phyloP scores from a whole-genome alignment of 37 sponge, comb jelly and placozoan genomes.

The Spongilla lacustris region DNA sequence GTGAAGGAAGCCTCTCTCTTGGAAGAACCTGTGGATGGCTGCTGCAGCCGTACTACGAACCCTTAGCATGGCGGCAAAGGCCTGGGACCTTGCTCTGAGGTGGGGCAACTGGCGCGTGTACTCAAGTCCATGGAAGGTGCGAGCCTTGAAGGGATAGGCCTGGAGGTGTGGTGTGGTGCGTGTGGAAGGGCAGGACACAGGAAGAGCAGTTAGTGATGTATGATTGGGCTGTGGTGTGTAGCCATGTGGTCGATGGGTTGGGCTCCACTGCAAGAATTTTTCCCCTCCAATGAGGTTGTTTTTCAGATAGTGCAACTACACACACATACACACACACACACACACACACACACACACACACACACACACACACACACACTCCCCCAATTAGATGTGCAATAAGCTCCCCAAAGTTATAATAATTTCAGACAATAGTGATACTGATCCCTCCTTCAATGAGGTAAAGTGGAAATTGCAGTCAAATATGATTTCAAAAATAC shows the following conservation, averaged over 20 bases:
- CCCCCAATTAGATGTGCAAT: background rate
- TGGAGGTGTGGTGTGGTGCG: background rate
- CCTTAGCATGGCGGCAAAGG: conserved; percentile 75
- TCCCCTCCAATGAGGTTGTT: too few species aligned
- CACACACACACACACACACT: too few species aligned
- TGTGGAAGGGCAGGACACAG: background rate
- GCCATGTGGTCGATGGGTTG: background rate
- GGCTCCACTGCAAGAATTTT: too few species aligned
- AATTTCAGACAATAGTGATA: too few species aligned
- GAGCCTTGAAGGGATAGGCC: conserved; percentile 77
- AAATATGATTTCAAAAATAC: too few species aligned
- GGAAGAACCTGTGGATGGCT: conserved; percentile 76
- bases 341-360: too few species aligned
- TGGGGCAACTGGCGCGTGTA: conserved; percentile 87
- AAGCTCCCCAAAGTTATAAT: too few species aligned
- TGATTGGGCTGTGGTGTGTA: background rate
- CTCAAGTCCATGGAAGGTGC: conserved; percentile 52
- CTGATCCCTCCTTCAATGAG: too few species aligned
- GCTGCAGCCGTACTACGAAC: conserved; percentile 68
- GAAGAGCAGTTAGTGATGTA: background rate
- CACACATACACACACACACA: too few species aligned
- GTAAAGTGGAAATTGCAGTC: too few species aligned
- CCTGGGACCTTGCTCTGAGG: conserved; percentile 65
- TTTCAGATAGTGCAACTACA: too few species aligned
- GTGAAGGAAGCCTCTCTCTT: conserved; percentile 48